Base-by-base conservation (phyloP, 2,888 invertebrate species). In the Belgica antarctica region DNA sequence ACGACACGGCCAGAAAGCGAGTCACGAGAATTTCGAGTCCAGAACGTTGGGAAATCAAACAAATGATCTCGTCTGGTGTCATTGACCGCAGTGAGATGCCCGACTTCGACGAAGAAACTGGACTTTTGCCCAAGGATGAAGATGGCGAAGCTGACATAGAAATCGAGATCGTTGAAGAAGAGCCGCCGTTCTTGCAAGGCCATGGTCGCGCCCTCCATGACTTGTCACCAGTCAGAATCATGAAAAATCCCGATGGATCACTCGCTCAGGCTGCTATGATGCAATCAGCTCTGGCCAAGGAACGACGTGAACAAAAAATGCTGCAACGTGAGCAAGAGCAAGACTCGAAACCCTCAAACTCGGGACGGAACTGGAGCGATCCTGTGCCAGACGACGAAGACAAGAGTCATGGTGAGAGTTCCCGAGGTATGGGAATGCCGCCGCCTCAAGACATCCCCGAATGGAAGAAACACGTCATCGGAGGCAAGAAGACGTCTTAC, bases 231-330 rank as follows among this genome's bases (percentile, higher is more conserved):
- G 96, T 96, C 1, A 82, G 90, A 73, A 97, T 98, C 73, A 95
- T 98, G 0, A 97, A 97, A 82, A 99, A 99, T 83, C 99, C 99
- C 0, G 99, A 99, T 79, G 99, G 99, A 0, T 97, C 97, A 0
- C 81, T 99, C 22, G 98, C 98, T 0, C 99, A 99, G 79, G 96
- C 99, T 0, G 99, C 99, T 0, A 96, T 99, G 94, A 99, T 96
- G 96, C 99, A 99, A 79, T 94, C 93, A 10, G 99, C 99, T 0
- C 79, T 99, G 52, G 93, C 98, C 0, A 99, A 99, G 77, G 99
- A 99, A 78, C 83, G 99, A 66, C 82, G 98, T 57, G 99, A 99
- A 78, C 88, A 92, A 76, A 98, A 99, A 81, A 94, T 95, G 93
- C 80, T 93, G n/a, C 94, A 94, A 75, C 81, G 96, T 25, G 96